Conservation (phyloP, 2,888 invertebrate species). For the Perdita meconis region DNA sequence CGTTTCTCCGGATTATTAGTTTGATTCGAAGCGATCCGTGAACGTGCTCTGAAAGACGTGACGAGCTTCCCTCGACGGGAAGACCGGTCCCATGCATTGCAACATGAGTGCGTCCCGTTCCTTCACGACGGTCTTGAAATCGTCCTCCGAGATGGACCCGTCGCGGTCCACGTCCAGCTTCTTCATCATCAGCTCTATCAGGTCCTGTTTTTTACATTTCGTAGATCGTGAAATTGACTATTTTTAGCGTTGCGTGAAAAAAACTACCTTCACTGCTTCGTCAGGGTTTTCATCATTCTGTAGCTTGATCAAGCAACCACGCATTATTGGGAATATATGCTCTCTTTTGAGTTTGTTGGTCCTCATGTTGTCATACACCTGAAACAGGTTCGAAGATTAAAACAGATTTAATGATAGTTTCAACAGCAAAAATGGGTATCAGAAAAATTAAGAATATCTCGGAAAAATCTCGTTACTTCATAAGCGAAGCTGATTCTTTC, state of each 20-base stretch:
- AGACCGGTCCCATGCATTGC: slow-evolving; percentile 81
- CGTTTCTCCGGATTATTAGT: slow-evolving; percentile 18
- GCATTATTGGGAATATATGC: slow-evolving; percentile 79
- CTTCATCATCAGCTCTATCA: slow-evolving; percentile 86
- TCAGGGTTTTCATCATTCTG: slow-evolving; percentile 87
- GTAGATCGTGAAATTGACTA: no score
- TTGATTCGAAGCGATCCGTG: slow-evolving; percentile 64
- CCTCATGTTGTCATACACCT: slow-evolving; percentile 80
- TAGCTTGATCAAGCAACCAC: slow-evolving; percentile 83
- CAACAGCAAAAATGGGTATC: neutral
- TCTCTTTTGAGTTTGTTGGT: slow-evolving; percentile 78
- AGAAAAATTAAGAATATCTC: neutral
- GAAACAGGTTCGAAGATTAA: neutral
- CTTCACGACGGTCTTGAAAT: slow-evolving; percentile 85
- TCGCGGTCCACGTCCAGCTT: slow-evolving; percentile 87
- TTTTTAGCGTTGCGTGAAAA: no score
- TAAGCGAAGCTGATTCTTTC: slow-evolving; percentile 84
- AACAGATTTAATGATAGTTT: no score
- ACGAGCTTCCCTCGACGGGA: slow-evolving; percentile 77
- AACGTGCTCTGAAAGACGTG: slow-evolving; percentile 78
- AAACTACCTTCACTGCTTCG: slow-evolving; percentile 86
- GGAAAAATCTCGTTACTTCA: slow-evolving; percentile 66
- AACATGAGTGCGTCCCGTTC: slow-evolving; percentile 76
- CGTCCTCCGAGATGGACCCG: slow-evolving; percentile 85
- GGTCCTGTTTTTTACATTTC: slow-evolving; percentile 83